These are phyloP conservation scores for Drosophila santomea DNA, from an alignment of 1,140 invertebrate species.

Conservation along the genomic window DNA sequence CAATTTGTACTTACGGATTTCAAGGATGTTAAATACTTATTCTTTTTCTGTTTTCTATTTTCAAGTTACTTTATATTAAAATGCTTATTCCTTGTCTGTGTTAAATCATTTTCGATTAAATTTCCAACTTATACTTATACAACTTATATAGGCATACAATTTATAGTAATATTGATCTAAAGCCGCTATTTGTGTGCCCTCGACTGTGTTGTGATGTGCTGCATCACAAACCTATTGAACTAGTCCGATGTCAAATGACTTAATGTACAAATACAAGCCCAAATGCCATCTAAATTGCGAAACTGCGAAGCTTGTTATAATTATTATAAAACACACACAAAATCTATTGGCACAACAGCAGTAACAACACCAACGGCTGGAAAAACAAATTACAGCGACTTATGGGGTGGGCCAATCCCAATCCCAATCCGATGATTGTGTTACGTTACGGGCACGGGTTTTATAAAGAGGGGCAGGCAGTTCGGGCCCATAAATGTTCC, in stretches of 20 bases:
- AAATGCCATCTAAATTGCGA: conserved; percentile 59
- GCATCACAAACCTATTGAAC: conserved; percentile 16
- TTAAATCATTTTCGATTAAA: too few species aligned
- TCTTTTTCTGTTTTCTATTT: too few species aligned
- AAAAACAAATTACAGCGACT: conserved; percentile 66
- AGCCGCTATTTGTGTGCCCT: not conserved
- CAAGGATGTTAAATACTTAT: too few species aligned
- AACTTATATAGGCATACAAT: too few species aligned
- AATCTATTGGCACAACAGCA: conserved; percentile 44
- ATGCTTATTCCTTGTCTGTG: too few species aligned
- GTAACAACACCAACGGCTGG: conserved; percentile 32
- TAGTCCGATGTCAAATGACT: conserved; percentile 28
- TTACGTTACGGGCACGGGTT: conserved; percentile 45
- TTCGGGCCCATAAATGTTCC: conserved; percentile 70
- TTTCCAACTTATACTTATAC: too few species aligned
- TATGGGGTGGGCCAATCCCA: conserved; percentile 57
- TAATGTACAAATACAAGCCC: conserved; percentile 18
- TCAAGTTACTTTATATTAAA: too few species aligned
- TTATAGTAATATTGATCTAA: not conserved
- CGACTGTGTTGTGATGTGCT: conserved; percentile 11
- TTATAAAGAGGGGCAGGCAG: conserved; percentile 28
- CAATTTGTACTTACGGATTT: too few species aligned
- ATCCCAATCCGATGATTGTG: conserved; percentile 38
- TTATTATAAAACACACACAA: conserved; percentile 66
- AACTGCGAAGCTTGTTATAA: conserved; percentile 63